These are phyloP conservation scores for Platyscapa corneri DNA, from an alignment of 1,140 invertebrate genomes.

Conservation along the genomic window DNA sequence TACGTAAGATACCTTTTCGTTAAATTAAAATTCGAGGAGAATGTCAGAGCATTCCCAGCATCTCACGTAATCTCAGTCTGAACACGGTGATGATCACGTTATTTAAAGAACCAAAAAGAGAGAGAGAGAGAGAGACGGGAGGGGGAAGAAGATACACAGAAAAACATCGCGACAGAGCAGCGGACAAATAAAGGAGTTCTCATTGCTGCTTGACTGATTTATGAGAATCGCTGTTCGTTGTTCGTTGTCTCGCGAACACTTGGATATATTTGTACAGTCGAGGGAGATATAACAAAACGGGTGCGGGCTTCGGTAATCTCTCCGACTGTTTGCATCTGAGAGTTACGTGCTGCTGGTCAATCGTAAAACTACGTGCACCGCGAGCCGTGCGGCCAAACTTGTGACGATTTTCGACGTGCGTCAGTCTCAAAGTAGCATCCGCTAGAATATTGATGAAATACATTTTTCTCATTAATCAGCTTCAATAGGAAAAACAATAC, in stretches of 20 bases:
- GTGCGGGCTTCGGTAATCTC: not conserved
- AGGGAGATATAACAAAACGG: not conserved
- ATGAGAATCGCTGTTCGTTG: conserved; percentile 19
- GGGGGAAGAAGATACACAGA: not conserved
- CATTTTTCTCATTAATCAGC: not conserved
- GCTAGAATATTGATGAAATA: not conserved
- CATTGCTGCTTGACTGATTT: conserved; percentile 23
- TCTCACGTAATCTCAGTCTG: not conserved
- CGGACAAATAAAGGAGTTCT: not conserved
- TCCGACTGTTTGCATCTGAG: not conserved
- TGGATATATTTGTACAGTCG: not conserved
- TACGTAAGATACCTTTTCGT: not conserved
- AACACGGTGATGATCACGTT: not conserved
- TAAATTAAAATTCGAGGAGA: not conserved
- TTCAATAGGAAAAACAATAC: too few relatives aligned
- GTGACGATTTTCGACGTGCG: not conserved
- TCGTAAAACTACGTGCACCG: conserved; percentile 26
- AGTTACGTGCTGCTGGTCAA: not conserved
- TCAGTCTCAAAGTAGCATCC: not conserved
- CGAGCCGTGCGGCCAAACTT: conserved; percentile 12
- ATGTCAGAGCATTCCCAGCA: not conserved
- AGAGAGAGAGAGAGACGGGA: not conserved
- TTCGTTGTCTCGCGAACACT: not conserved
- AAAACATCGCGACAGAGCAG: not conserved
- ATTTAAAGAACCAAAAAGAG: too few relatives aligned